Evolutionary conservation across 2,113 vertebrate species (phyloP).

Genomic region (Potamarius usumacintae): DNA sequence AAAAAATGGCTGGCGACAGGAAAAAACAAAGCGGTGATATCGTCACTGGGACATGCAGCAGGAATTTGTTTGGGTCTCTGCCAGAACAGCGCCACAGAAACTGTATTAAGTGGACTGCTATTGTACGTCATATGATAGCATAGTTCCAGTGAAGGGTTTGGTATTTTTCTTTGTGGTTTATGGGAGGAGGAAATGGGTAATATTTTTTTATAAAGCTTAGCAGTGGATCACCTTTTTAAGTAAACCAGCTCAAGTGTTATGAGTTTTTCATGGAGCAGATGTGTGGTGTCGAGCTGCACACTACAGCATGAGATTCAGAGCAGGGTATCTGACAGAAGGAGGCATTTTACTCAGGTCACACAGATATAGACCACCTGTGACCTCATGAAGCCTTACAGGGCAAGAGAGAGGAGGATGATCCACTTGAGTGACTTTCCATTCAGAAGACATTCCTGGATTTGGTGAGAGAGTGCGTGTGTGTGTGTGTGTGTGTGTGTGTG

Average conservation of each 20-base stretch:
- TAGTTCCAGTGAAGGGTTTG: conserved; percentile 7
- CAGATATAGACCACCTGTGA: conserved; percentile 34
- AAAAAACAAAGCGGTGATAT: conserved; percentile 60
- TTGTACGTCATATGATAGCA: conserved; percentile 29
- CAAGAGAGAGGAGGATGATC: conserved; percentile 84
- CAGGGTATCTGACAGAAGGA: conserved; percentile 38
- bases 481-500: neutral
- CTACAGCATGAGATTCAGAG: neutral
- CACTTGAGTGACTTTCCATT: conserved; percentile 92
- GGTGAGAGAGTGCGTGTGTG: conserved; percentile 83
- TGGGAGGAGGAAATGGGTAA: neutral
- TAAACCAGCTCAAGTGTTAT: neutral
- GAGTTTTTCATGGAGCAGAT: neutral
- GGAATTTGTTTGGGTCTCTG: conserved; percentile 69
- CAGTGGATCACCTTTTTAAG: neutral
- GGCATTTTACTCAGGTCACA: conserved; percentile 41
- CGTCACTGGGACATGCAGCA: conserved; percentile 73
- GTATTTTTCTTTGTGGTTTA: neutral
- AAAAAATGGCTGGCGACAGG: conserved; percentile 67
- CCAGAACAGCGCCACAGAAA: conserved; percentile 70
- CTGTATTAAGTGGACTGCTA: neutral
- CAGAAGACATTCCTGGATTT: conserved; percentile 99
- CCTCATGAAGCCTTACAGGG: conserved; percentile 74
- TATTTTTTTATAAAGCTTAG: neutral
- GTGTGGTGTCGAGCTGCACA: neutral